phyloP scores from a whole-genome alignment of 2,888 invertebrate genomes.

The Xanthorhoe designata region DNA sequence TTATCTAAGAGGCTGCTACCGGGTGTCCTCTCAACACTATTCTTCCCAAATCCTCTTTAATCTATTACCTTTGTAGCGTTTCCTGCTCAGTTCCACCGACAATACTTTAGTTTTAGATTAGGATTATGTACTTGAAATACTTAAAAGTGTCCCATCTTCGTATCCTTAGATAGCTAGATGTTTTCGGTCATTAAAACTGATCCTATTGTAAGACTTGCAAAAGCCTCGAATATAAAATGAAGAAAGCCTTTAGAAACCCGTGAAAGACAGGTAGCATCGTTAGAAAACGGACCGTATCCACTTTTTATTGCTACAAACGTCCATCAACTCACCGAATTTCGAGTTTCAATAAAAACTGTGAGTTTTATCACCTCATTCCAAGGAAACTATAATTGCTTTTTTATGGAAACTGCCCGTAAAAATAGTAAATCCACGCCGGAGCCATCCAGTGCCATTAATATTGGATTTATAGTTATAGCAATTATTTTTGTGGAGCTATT shows the following conservation, averaged over 20 bases:
- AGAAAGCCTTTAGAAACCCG: constrained; percentile 4
- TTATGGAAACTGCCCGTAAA: constrained; percentile 42
- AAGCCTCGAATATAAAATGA: constrained; percentile 14
- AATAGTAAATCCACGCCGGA: constrained; percentile 36
- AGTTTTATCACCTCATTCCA: constrained; percentile 46
- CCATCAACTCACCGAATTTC: constrained; percentile 27
- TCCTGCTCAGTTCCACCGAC: constrained; percentile 32
- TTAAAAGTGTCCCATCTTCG: not conserved
- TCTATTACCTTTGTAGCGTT: constrained; percentile 22
- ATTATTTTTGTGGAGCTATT: constrained; percentile 40
- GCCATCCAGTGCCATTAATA: constrained; percentile 39
- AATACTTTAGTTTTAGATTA: constrained; percentile 19
- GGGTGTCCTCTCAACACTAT: constrained; percentile 6
- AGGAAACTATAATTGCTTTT: constrained; percentile 43
- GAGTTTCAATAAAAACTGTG: constrained; percentile 37
- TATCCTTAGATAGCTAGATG: constrained; percentile 13
- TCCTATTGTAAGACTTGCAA: constrained; percentile 21
- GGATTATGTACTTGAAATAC: constrained; percentile 19
- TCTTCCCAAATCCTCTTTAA: constrained; percentile 17
- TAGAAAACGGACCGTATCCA: constrained; percentile 24
- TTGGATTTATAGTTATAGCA: constrained; percentile 41
- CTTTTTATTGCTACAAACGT: constrained; percentile 35
- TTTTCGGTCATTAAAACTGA: constrained; percentile 39
- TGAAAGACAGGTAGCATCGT: constrained; percentile 34
- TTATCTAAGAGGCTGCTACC: constrained; percentile 14